Conservation (phyloP, 2,797 vertebrate genomes). For the Mionectes olivaceus region DNA sequence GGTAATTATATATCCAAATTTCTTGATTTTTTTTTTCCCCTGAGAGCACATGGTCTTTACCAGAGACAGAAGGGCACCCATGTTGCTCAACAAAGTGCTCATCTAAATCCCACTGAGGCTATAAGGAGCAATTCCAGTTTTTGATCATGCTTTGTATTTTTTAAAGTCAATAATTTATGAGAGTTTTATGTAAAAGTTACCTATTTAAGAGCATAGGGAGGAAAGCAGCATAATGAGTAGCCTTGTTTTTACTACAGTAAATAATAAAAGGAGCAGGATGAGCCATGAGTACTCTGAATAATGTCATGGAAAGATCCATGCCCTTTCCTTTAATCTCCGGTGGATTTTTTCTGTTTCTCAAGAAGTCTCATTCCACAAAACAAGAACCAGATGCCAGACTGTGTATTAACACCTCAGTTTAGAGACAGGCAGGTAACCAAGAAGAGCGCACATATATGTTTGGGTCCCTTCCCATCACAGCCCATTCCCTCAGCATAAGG, state of each 20-base stretch:
- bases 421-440: background rate
- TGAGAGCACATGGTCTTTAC: background rate
- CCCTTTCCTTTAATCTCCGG: background rate
- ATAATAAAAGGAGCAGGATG: background rate
- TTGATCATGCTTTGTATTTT: background rate
- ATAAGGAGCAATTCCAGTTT: background rate
- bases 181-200: background rate
- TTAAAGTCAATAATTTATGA: background rate
- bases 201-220: background rate
- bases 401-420: background rate
- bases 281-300: background rate
- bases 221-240: background rate
- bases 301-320: background rate
- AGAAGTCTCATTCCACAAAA: fast-evolving
- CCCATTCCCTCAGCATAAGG: background rate
- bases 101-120: background rate
- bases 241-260: background rate
- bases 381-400: background rate
- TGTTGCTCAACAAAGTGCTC: background rate
- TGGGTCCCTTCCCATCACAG: background rate
- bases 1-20: background rate
- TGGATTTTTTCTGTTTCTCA: background rate
- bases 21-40: background rate
- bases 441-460: background rate
- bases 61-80: background rate